phyloP scores from a whole-genome alignment of 2,113 vertebrate species.

The Rhipidura dahli region DNA sequence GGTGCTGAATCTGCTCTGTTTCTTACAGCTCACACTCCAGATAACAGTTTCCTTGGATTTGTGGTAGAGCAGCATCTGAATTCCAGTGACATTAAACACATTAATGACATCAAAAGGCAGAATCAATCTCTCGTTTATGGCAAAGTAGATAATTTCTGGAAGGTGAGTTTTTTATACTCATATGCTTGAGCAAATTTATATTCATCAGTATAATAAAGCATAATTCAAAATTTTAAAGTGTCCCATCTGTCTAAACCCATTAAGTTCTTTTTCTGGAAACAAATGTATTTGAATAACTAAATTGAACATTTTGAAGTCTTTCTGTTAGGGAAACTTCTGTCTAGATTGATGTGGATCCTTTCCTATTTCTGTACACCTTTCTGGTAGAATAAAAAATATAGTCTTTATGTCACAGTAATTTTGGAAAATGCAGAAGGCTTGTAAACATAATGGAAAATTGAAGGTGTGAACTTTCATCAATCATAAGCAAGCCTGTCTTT shows the following conservation, averaged over 20 bases:
- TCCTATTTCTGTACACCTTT: background rate
- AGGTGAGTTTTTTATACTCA: constrained; percentile 77
- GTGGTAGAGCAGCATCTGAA: constrained; percentile 98
- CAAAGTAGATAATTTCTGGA: constrained; percentile 99
- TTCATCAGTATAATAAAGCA: constrained; percentile 8
- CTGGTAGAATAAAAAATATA: background rate
- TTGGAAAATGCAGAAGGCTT: background rate
- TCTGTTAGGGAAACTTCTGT: background rate
- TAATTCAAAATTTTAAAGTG: background rate
- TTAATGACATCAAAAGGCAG: constrained; percentile 96
- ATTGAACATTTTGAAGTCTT: background rate
- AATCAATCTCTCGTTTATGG: constrained; percentile 98
- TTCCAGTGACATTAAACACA: constrained; percentile 93
- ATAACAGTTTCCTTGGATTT: constrained; percentile 98
- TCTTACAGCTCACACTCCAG: constrained; percentile 91
- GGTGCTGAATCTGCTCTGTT: constrained; percentile 1
- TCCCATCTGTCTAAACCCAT: background rate
- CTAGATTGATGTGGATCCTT: background rate
- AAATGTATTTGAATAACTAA: background rate
- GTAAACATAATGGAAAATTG: background rate
- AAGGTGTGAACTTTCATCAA: background rate
- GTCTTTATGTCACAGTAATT: background rate
- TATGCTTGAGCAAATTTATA: background rate
- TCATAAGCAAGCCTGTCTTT: background rate
- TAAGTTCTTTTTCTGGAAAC: constrained; percentile 2